phyloP scores from a whole-genome alignment of 2,888 invertebrate genomes.

The Dryococelus australis region DNA sequence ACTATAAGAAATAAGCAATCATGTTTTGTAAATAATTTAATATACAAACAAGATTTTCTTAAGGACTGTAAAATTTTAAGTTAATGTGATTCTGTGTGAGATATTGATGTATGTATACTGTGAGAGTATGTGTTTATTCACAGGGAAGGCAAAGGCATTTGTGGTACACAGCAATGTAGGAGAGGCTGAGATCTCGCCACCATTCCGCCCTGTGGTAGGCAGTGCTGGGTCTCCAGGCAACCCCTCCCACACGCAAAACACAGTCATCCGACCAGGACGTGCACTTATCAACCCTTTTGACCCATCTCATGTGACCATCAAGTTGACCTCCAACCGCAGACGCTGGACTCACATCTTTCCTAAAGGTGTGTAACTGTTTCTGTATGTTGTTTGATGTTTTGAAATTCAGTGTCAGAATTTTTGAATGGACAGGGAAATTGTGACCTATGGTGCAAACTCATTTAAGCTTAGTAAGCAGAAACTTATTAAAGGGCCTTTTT shows the following conservation, averaged over 20 bases:
- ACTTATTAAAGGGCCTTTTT: no score
- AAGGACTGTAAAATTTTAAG: no score
- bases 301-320: conserved; percentile 96
- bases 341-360: conserved; percentile 99
- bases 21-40: no score
- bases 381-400: not conserved
- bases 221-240: conserved; percentile 63
- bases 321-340: conserved; percentile 91
- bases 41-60: no score
- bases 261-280: conserved; percentile 71
- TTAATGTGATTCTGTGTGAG: no score
- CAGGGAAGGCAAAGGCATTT: conserved; percentile 47
- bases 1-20: no score
- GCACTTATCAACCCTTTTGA: conserved; percentile 98
- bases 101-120: no score
- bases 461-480: not conserved
- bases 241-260: conserved; percentile 48
- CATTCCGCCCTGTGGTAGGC: conserved; percentile 64
- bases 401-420: not conserved
- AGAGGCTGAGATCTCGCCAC: conserved; percentile 62
- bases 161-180: conserved; percentile 52
- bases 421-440: no score
- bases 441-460: not conserved
- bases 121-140: conserved; percentile 31
- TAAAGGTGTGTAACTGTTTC: conserved; percentile 66